phyloP scores from a whole-genome alignment of 2,888 invertebrate species.

The Scaeva pyrastri region DNA sequence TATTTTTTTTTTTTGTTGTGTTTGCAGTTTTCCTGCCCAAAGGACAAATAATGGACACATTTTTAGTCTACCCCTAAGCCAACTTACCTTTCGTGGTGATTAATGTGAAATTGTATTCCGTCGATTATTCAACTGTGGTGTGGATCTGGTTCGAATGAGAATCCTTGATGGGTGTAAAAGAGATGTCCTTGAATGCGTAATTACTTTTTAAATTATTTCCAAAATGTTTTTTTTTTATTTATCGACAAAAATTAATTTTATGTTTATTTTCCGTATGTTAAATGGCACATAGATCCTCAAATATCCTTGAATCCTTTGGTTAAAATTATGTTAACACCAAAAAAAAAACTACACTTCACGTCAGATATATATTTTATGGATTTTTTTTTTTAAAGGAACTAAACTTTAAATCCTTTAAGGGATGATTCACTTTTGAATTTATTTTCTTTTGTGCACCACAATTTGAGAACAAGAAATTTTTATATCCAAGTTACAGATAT shows the following conservation, averaged over 20 bases:
- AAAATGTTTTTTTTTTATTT: constrained; percentile 5
- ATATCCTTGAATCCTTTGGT: constrained; percentile 50
- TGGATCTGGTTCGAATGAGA: constrained; percentile 12
- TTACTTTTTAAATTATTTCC: constrained; percentile 32
- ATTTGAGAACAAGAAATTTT: constrained; percentile 14
- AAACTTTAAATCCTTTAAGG: constrained; percentile 49
- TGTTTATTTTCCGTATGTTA: neutral
- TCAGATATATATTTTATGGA: neutral
- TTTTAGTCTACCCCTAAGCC: constrained; percentile 4
- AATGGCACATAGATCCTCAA: constrained; percentile 41
- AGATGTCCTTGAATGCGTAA: constrained; percentile 36
- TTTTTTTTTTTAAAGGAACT: constrained; percentile 18
- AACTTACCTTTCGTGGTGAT: constrained; percentile 67
- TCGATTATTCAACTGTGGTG: constrained; percentile 31
- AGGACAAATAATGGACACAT: neutral
- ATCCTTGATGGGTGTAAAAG: constrained; percentile 50
- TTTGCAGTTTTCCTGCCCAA: neutral
- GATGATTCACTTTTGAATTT: constrained; percentile 60
- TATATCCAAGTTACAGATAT: constrained; percentile 48
- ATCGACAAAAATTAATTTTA: neutral
- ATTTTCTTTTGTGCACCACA: constrained; percentile 39
- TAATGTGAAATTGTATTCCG: constrained; percentile 60
- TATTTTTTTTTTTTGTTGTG: too few relatives aligned
- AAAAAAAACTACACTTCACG: constrained; percentile 33
- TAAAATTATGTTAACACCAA: constrained; percentile 3